phyloP scores from a whole-genome alignment of 2,888 invertebrate genomes.

The Steinernema hermaphroditum region DNA sequence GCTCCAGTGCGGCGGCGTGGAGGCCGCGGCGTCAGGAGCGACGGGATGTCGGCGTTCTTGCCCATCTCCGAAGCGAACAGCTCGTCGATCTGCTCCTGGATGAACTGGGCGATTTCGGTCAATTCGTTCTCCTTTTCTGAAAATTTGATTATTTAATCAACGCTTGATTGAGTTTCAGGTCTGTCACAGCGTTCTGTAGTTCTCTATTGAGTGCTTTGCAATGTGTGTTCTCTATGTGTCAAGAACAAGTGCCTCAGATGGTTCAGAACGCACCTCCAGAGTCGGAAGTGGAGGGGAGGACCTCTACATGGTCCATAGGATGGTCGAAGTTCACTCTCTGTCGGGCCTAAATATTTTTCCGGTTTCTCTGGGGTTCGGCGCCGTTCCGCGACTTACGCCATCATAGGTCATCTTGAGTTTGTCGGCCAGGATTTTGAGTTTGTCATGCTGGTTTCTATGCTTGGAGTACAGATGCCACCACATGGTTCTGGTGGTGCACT shows the following conservation, averaged over 20 bases:
- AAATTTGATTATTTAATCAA: conserved; percentile 14
- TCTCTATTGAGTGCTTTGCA: too few species aligned
- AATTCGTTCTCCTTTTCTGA: conserved; percentile 27
- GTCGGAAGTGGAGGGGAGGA: conserved; percentile 6
- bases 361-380: background rate
- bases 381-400: background rate
- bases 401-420: conserved; percentile 24
- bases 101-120: conserved; percentile 12
- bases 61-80: conserved; percentile 23
- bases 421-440: conserved; percentile 15
- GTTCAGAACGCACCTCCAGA: conserved; percentile 2
- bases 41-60: conserved; percentile 28
- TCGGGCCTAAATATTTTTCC: conserved; percentile 6
- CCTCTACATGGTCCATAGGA: background rate
- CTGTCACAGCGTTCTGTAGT: too few species aligned
- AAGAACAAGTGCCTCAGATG: too few species aligned
- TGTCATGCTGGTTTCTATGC: conserved; percentile 19
- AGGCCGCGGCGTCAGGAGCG: conserved; percentile 19
- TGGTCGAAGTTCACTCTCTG: conserved; percentile 27
- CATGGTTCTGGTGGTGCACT: conserved; percentile 24
- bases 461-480: conserved; percentile 28
- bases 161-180: too few species aligned
- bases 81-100: conserved; percentile 1
- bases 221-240: too few species aligned
- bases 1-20: conserved; percentile 10